phyloP scores from a whole-genome alignment of 35 echinoderm and acorn worm species.

The Apostichopus californicus region DNA sequence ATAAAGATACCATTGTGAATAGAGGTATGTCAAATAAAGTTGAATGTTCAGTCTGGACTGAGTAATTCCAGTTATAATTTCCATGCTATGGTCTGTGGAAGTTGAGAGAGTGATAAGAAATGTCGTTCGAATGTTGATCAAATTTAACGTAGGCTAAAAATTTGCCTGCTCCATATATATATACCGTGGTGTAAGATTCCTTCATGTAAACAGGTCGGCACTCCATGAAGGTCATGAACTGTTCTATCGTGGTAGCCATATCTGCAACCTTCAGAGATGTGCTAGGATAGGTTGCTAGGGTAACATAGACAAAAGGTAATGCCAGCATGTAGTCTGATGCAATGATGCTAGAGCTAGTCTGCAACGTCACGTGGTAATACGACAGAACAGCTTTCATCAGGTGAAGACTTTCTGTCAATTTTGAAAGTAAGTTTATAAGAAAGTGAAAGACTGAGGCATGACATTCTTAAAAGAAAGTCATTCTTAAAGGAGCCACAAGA shows the following conservation, averaged over 20 bases:
- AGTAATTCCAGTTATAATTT: no score
- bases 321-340: constrained; percentile 82
- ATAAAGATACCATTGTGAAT: no score
- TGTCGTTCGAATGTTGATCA: no score
- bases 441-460: no score
- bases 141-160: no score
- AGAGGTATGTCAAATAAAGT: no score
- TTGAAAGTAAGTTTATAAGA: neutral
- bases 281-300: constrained; percentile 5
- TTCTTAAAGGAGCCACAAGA: no score
- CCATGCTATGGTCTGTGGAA: no score
- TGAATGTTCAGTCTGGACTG: no score
- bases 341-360: constrained; percentile 61
- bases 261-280: constrained; percentile 34
- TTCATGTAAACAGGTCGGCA: constrained; percentile 80
- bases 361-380: constrained; percentile 80
- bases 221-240: constrained; percentile 84
- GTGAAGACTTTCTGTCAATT: constrained; percentile 68
- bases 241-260: constrained; percentile 64
- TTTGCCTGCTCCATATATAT: no score
- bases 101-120: no score
- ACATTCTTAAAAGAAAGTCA: no score
- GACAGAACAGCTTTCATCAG: constrained; percentile 90
- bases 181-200: constrained; percentile 73
- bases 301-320: constrained; percentile 72